These are phyloP conservation scores for Cyclura pinguis DNA, from an alignment of 2,797 vertebrate genomes.

Conservation along the genomic window DNA sequence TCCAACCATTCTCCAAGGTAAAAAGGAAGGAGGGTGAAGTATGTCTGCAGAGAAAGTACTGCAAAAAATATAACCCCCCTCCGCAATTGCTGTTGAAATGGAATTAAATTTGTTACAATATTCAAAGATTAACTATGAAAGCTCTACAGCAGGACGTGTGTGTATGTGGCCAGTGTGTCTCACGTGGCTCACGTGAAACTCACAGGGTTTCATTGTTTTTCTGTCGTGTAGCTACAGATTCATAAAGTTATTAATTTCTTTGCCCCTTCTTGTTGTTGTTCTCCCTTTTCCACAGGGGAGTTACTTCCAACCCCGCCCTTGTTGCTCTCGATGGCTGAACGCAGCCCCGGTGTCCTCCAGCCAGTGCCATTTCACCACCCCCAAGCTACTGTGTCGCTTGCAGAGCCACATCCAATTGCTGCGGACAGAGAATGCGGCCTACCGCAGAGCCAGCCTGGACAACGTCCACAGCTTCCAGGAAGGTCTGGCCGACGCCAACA, in stretches of 20 bases:
- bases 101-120: background rate
- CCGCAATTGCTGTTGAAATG: background rate
- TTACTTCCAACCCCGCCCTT: conserved; percentile 38
- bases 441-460: conserved; percentile 44
- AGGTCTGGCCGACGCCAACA: conserved; percentile 71
- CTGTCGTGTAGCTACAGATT: no score
- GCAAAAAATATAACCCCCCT: no score
- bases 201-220: no score
- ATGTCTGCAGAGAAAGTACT: no score
- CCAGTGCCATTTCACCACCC: conserved; percentile 73
- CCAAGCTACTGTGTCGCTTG: conserved; percentile 81
- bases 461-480: conserved; percentile 25
- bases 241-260: background rate
- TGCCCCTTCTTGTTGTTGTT: background rate
- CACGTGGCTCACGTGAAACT: no score
- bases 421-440: conserved; percentile 73
- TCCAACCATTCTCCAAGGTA: conserved; percentile 70
- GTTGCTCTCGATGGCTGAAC: conserved; percentile 53
- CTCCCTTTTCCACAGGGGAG: conserved; percentile 63
- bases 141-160: no score
- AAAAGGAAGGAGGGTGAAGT: background rate
- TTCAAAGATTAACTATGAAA: background rate
- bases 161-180: no score
- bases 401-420: conserved; percentile 83
- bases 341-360: background rate